Evolutionary conservation across 1,140 invertebrate species (phyloP).

Genomic region (Cylas formicarius): DNA sequence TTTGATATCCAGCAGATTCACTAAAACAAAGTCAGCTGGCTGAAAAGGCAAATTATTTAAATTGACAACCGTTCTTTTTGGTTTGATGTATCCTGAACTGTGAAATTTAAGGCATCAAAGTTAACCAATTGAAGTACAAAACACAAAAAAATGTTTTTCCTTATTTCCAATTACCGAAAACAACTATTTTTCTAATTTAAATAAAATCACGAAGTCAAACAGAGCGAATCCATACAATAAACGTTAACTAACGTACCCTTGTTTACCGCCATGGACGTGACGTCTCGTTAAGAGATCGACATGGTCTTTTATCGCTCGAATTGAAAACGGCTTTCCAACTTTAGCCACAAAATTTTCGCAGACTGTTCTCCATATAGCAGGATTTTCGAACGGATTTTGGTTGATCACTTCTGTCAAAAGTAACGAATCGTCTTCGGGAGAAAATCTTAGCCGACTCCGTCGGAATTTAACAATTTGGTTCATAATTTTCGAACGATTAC

Average conservation of each 20-base stretch:
- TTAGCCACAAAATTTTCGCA: slow-evolving; percentile 20
- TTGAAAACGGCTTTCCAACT: slow-evolving; percentile 16
- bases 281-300: slow-evolving; percentile 14
- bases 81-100: no score
- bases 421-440: slow-evolving; percentile 15
- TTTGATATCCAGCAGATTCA: no score
- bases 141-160: slow-evolving; percentile 11
- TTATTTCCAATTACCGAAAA: slow-evolving; percentile 3
- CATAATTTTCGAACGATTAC: no score
- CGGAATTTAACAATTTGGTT: no score
- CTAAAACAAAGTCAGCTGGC: no score
- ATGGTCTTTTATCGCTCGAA: slow-evolving; percentile 19
- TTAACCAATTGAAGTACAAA: no score
- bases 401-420: slow-evolving; percentile 11
- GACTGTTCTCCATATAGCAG: slow-evolving; percentile 12
- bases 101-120: no score
- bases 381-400: slow-evolving; percentile 17
- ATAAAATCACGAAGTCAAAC: neutral
- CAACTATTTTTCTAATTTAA: neutral
- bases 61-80: no score
- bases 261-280: slow-evolving; percentile 9
- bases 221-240: neutral
- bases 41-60: no score
- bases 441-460: slow-evolving; percentile 15
- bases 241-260: slow-evolving; percentile 11